Evolutionary conservation across 92 coral and sea anemone species (phyloP).

Genomic region (Desmophyllum pertusum): DNA sequence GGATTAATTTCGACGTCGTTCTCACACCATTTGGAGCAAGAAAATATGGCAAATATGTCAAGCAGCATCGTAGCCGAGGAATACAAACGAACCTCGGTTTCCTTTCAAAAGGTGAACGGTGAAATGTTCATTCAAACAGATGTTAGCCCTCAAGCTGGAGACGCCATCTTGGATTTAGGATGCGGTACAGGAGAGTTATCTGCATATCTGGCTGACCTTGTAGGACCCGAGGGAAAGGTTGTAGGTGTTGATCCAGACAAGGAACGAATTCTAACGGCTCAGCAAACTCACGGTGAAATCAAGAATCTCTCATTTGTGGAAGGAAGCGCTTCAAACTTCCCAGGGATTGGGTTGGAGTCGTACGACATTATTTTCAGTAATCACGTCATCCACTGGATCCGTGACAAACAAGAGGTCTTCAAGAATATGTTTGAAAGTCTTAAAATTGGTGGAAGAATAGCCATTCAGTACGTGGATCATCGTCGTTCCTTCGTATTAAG

Average conservation of each 20-base stretch:
- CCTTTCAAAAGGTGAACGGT: background rate
- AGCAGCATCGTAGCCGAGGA: background rate
- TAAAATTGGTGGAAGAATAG: slow-evolving; percentile 10
- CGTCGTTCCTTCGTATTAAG: background rate
- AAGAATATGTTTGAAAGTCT: slow-evolving; percentile 18
- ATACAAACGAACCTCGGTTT: background rate
- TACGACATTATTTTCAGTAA: slow-evolving; percentile 17
- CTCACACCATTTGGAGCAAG: background rate
- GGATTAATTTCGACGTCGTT: background rate
- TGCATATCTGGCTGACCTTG: slow-evolving; percentile 17
- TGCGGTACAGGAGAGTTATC: slow-evolving; percentile 60
- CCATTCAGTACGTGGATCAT: background rate
- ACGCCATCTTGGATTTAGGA: slow-evolving; percentile 46
- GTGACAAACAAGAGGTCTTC: slow-evolving; percentile 30
- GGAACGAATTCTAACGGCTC: background rate
- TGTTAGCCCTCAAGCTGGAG: slow-evolving; percentile 11
- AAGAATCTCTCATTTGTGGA: slow-evolving; percentile 6
- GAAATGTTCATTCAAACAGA: slow-evolving; percentile 5
- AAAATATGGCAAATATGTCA: background rate
- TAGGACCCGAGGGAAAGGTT: slow-evolving; percentile 1
- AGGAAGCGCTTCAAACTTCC: slow-evolving; percentile 18
- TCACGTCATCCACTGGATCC: slow-evolving; percentile 19
- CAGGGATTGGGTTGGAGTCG: slow-evolving; percentile 17
- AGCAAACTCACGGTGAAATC: background rate
- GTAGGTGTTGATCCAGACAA: background rate